A percentile compares a stretch with the other conserved stretches of the same genome.
phyloP scores from a whole-genome alignment of 2,797 vertebrate species.

The Telmatherina bonti region DNA sequence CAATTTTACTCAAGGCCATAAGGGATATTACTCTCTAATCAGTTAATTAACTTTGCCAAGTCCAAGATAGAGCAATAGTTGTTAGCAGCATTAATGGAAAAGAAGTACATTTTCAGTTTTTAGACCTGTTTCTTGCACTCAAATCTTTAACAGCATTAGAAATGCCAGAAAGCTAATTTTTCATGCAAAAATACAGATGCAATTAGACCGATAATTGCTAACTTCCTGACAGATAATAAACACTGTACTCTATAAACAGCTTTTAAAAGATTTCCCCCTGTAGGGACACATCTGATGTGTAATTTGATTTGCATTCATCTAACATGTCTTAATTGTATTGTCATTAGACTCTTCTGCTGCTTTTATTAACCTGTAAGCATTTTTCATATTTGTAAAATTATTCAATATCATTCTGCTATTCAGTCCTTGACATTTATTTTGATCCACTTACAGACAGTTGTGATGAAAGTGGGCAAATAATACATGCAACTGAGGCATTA shows the following conservation, averaged over 20 bases:
- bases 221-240: slow-evolving; percentile 72
- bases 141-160: slow-evolving; percentile 56
- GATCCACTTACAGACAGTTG: slow-evolving; percentile 13
- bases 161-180: slow-evolving; percentile 73
- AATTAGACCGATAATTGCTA: slow-evolving; percentile 77
- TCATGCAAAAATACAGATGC: slow-evolving; percentile 74
- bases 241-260: slow-evolving; percentile 38
- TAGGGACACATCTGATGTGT: slow-evolving; percentile 32
- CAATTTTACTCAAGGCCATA: slow-evolving; percentile 43
- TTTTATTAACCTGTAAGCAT: slow-evolving; percentile 38
- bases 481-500: slow-evolving; percentile 3
- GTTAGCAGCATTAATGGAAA: slow-evolving; percentile 64
- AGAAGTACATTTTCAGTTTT: slow-evolving; percentile 61
- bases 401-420: slow-evolving; percentile 24
- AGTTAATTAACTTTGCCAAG: slow-evolving; percentile 69
- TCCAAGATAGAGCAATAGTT: slow-evolving; percentile 66
- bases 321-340: slow-evolving; percentile 30
- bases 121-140: slow-evolving; percentile 53
- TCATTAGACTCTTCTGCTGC: slow-evolving; percentile 30
- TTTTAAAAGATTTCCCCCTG: slow-evolving; percentile 25
- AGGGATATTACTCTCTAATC: slow-evolving; percentile 63
- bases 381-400: not conserved
- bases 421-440: slow-evolving; percentile 30
- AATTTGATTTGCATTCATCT: slow-evolving; percentile 53
- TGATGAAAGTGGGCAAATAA: slow-evolving; percentile 20